Percentiles rank a stretch among this genome's conserved stretches.
Conservation (phyloP, 2,888 invertebrate species). For the Hartigia nigra region DNA sequence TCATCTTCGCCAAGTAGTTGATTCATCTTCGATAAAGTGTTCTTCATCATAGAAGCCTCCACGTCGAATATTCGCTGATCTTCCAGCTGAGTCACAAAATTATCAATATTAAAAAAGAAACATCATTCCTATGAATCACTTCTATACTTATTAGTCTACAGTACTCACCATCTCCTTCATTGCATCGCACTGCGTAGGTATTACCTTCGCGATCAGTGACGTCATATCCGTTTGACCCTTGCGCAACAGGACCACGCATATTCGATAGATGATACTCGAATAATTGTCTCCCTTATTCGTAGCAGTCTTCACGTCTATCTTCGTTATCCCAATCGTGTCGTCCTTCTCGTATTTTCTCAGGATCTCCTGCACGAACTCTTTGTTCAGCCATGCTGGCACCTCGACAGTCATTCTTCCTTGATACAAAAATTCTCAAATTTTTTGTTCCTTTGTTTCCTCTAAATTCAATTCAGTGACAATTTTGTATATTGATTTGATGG, state of each 20-base stretch:
- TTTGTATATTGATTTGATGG: background rate
- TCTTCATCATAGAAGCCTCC: constrained; percentile 56
- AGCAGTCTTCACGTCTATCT: constrained; percentile 49
- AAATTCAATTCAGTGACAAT: too few species aligned
- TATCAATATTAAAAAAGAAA: background rate
- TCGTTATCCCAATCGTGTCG: constrained; percentile 45
- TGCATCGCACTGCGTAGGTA: constrained; percentile 63
- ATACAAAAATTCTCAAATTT: too few species aligned
- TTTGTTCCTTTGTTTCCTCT: too few species aligned
- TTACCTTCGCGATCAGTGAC: constrained; percentile 54
- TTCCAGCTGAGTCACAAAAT: background rate
- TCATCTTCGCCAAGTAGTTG: constrained; percentile 34
- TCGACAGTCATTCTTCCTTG: background rate
- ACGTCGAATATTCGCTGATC: constrained; percentile 31
- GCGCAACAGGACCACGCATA: constrained; percentile 41
- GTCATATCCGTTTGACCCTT: constrained; percentile 38
- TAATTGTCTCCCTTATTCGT: constrained; percentile 62
- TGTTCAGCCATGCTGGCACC: constrained; percentile 49
- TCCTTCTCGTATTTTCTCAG: constrained; percentile 47
- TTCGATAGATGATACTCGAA: constrained; percentile 57
- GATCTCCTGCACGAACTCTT: constrained; percentile 46
- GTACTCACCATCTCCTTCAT: background rate
- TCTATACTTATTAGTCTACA: background rate
- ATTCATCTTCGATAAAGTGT: constrained; percentile 54
- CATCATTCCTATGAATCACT: background rate